Base-by-base conservation (phyloP, 2,797 vertebrate genomes). In the Artibeus lituratus region DNA sequence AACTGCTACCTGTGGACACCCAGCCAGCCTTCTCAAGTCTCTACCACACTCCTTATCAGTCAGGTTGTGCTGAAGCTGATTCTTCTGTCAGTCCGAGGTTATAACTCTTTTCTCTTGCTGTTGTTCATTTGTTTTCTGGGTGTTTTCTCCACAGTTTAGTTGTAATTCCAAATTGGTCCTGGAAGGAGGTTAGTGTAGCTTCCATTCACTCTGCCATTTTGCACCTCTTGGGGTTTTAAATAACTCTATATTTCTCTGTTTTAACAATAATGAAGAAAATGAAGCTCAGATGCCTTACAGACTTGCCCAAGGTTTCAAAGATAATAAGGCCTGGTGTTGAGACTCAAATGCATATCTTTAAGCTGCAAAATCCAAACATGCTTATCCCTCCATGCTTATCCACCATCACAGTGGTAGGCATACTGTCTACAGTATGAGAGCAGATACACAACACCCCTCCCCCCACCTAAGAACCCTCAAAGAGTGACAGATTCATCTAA, bases 161-260 rank as follows among this genome's bases (percentile, higher is more conserved):
- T 55, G 53, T 55, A 55, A 55, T 22, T 55, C 53, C 53, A 55
- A 21, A 55, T 55, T 55, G 53, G 53, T 55, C 22, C 53, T 55
- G 53, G 53, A 21, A 55, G 53, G 22, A 55, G 21, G 53, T 22
- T 55, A 55, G 53, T 55, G 21, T 10, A 21, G 53, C 53, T 55
- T 24, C 21, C 53, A 55, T 55, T 55, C 21, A 10, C 21, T 55
- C 21, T 55, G 21, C 53, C 53, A 55, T 55, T 21, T 55, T 22
- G 21, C 21, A 55, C 53, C 22, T 55, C 53, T 7, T 39, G 32
- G 3, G 87, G 18, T 47, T 87, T 87, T 55, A 74, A 78, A 72
- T 86, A 65, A 85, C 65, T 95, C 84, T 35, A 15, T 47, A 47
- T 89, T 70, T 83, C 44, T 95, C 51, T 51, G 59, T 91, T 88